These are phyloP conservation scores for Lepisosteus oculatus DNA, from an alignment of 2,113 vertebrate genomes.

Conservation along the genomic window DNA sequence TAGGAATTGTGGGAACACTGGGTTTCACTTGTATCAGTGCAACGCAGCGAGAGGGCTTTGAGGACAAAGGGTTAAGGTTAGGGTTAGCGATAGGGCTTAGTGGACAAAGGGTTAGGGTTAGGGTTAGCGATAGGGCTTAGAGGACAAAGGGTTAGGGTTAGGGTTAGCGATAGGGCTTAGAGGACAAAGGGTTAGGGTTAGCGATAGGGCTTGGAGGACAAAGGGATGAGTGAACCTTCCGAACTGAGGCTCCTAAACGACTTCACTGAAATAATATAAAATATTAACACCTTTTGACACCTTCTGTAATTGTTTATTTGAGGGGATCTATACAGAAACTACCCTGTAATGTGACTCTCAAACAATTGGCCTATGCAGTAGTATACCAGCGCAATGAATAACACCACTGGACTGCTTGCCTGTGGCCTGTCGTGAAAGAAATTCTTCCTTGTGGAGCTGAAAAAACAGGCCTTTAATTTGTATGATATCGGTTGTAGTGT, in stretches of 20 bases:
- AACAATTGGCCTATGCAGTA: constrained; percentile 9
- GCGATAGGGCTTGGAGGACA: neutral
- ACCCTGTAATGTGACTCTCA: constrained; percentile 1
- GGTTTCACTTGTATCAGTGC: too few species aligned
- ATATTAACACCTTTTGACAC: constrained; percentile 9
- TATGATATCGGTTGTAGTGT: constrained; percentile 13
- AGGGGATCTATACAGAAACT: neutral
- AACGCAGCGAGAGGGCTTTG: too few species aligned
- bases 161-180: neutral
- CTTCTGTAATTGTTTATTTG: constrained; percentile 21
- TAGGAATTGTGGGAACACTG: too few species aligned
- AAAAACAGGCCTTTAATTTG: constrained; percentile 18
- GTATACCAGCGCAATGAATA: constrained; percentile 21
- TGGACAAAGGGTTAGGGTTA: too few species aligned
- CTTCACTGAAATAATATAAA: constrained; percentile 25
- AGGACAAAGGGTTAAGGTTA: too few species aligned
- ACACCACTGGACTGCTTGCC: constrained; percentile 21
- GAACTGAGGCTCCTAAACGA: neutral
- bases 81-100: too few species aligned
- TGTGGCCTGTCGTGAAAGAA: constrained; percentile 15
- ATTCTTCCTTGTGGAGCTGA: constrained; percentile 9
- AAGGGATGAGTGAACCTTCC: neutral
- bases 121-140: neutral
- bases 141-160: neutral
- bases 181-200: neutral